Evolutionary conservation across 2,797 vertebrate species (phyloP), one percentile per base, ranked within the genome.

Genomic region (Eremophila alpestris): DNA sequence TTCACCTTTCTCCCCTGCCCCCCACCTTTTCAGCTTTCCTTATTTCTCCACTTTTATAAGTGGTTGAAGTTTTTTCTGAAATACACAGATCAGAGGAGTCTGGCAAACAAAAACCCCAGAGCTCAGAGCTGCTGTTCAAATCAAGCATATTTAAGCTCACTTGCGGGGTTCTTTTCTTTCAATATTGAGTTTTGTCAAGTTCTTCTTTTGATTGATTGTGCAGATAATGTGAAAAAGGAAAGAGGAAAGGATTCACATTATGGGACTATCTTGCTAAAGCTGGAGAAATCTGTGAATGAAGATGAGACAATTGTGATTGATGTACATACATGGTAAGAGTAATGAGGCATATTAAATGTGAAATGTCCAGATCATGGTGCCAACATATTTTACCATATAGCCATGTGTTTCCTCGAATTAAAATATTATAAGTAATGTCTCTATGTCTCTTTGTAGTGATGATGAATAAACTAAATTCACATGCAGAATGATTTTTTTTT

Each of bases 291-390:
- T 76, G 16, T 86, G 24, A 77, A 34, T 34, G 38, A 63, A 77
- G 36, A 17, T n/a, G 48, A 65, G 27, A 75, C 22, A 76, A 12
- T 13, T 19, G 11, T 27, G 51, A 19, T 24, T 43, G 55, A 56
- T 0, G 0, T 34, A 46, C 8, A 14, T 2, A 41, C 5, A 9
- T 36, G 41, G 45, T 26, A 38, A 38, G 7, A 83, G 10, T 68
- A 80, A 49, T 17, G 20, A 82, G 41, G 9, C 11, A 21, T 10
- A 60, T 79, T 54, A 56, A 63, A 52, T 46, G 7, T 49, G 16
- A 80, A 58, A 74, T 36, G 15, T 63, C 22, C 24, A 41, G 87
- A 79, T 41, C 17, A 34, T 3, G 2, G 7, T n/a, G 32, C 4
- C 10, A 65, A 8, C 11, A 15, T 36, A 49, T 80, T 93, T 80